phyloP scores from a whole-genome alignment of 2,797 vertebrate genomes.

The Oryzias dopingdopingensis region DNA sequence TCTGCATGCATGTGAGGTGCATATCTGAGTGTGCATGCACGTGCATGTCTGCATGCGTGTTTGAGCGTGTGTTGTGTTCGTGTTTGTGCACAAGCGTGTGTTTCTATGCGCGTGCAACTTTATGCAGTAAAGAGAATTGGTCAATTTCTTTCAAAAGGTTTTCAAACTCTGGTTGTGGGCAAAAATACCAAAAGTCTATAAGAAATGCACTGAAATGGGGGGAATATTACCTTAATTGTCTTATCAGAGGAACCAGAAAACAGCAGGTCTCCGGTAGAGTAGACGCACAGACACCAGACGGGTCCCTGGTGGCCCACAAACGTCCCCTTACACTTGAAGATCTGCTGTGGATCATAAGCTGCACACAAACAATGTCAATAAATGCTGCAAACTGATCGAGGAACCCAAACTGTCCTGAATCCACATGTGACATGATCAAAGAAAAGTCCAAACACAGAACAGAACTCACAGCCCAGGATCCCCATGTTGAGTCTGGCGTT shows the following conservation, averaged over 20 bases:
- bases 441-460: not conserved
- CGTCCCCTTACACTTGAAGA: slow-evolving; percentile 99
- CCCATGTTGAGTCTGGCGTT: slow-evolving; percentile 98
- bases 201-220: not conserved
- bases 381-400: not conserved
- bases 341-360: slow-evolving; percentile 99
- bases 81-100: no score
- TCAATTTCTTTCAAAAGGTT: no score
- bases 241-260: slow-evolving; percentile 99
- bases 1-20: no score
- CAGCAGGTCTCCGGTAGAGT: slow-evolving; percentile 96
- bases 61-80: no score
- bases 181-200: no score
- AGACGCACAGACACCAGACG: slow-evolving; percentile 97
- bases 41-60: no score
- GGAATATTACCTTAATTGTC: slow-evolving; percentile 90
- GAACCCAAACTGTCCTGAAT: no score
- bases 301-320: slow-evolving; percentile 98
- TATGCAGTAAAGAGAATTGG: no score
- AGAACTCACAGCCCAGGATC: slow-evolving; percentile 96
- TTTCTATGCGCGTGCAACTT: no score
- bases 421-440: not conserved
- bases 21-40: no score
- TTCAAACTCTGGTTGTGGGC: no score
- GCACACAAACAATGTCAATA: slow-evolving; percentile 21